These are phyloP conservation scores for rat (Rattus norvegicus) DNA, from an alignment of 2,113 vertebrate genomes.

Conservation along the genomic window DNA sequence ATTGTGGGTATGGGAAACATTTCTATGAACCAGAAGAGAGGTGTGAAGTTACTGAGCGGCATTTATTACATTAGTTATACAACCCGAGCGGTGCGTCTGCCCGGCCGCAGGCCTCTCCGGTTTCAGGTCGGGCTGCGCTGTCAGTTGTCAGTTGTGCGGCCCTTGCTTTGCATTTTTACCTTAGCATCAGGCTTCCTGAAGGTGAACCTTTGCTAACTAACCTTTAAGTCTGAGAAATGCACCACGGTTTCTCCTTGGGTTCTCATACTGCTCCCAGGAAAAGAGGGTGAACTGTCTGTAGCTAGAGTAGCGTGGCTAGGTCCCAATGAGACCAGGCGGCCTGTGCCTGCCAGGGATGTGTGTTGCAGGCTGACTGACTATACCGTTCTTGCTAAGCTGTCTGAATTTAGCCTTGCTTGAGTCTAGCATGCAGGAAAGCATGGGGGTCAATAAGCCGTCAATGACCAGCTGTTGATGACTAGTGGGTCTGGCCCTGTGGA, in stretches of 20 bases:
- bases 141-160: too few species aligned
- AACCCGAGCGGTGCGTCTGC: rapidly evolving
- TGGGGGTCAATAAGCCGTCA: rapidly evolving
- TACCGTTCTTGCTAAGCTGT: neutral
- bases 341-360: neutral
- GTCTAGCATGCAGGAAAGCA: neutral
- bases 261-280: neutral
- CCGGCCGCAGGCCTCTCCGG: rapidly evolving
- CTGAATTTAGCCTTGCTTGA: neutral
- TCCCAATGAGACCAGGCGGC: neutral
- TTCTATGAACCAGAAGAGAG: conserved; percentile 51
- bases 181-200: neutral
- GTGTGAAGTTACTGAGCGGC: neutral
- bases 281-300: neutral
- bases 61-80: neutral
- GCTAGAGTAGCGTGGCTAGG: neutral
- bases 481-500: neutral
- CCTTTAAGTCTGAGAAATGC: neutral
- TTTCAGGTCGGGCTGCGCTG: neutral
- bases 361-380: neutral
- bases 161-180: neutral
- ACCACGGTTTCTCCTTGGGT: neutral
- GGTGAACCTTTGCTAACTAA: neutral
- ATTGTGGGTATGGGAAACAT: conserved; percentile 45
- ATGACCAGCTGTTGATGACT: too few species aligned